phyloP scores from a whole-genome alignment of 2,888 invertebrate species.

The Lottia gigantea region DNA sequence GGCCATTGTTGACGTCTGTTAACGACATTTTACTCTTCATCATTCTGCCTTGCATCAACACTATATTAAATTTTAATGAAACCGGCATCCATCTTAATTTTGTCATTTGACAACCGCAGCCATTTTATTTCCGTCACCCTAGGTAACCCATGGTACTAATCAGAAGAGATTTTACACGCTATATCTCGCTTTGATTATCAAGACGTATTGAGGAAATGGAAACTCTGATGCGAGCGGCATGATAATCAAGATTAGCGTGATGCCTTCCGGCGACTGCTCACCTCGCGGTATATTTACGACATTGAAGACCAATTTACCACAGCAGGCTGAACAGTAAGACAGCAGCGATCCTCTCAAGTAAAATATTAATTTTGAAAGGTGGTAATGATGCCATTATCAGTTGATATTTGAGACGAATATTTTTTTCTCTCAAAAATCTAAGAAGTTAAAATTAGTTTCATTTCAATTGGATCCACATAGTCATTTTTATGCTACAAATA shows the following conservation, averaged over 20 bases:
- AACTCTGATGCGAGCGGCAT: neutral
- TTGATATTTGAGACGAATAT: no score
- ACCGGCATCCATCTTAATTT: slow-evolving; percentile 10
- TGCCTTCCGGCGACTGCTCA: slow-evolving; percentile 9
- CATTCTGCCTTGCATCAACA: neutral
- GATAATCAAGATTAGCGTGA: neutral
- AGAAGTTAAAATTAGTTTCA: no score
- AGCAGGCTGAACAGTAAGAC: no score
- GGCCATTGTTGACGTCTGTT: neutral
- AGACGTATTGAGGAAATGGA: neutral
- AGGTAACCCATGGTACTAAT: slow-evolving; percentile 1
- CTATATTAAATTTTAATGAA: slow-evolving; percentile 10
- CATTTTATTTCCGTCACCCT: slow-evolving; percentile 10
- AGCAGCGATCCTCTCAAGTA: no score
- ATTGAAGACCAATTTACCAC: neutral
- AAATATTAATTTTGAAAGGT: no score
- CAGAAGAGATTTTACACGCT: slow-evolving; percentile 2
- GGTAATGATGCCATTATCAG: no score
- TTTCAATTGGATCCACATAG: no score
- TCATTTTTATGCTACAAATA: no score
- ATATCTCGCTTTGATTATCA: neutral
- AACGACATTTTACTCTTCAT: neutral
- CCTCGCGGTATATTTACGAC: neutral
- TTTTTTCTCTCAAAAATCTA: no score
- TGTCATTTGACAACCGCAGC: slow-evolving; percentile 8